A percentile compares a stretch with the other conserved stretches of the same genome.
phyloP scores from a whole-genome alignment of 2,113 vertebrate genomes.

The Dendrocopos noguchii region DNA sequence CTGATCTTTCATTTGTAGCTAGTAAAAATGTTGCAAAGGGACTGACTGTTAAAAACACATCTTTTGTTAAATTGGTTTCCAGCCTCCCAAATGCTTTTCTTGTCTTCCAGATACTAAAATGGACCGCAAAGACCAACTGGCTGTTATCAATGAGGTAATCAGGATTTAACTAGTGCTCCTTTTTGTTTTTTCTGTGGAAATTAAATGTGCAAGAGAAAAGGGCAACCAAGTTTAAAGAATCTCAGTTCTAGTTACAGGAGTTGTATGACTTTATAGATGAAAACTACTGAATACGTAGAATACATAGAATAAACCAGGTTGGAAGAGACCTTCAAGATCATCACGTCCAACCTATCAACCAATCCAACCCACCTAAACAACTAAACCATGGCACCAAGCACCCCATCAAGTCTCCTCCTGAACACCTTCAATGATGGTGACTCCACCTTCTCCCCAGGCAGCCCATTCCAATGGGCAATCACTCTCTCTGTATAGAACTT shows the following conservation, averaged over 20 bases:
- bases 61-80: background rate
- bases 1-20: background rate
- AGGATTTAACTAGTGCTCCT: background rate
- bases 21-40: background rate
- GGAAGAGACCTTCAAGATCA: too few relatives aligned
- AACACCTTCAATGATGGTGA: too few relatives aligned
- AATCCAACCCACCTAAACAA: too few relatives aligned
- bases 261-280: background rate
- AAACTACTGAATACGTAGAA: too few relatives aligned
- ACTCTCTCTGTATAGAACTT: too few relatives aligned
- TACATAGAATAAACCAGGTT: too few relatives aligned
- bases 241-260: background rate
- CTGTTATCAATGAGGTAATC: slow-evolving; percentile 94
- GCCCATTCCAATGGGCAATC: too few relatives aligned
- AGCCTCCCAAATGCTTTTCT: background rate
- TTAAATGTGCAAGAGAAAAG: background rate
- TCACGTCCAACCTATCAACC: too few relatives aligned
- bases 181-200: background rate
- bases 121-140: slow-evolving; percentile 97
- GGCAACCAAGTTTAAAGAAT: background rate
- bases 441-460: too few relatives aligned
- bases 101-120: slow-evolving; percentile 93
- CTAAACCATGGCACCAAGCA: too few relatives aligned
- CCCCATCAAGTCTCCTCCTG: too few relatives aligned
- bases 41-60: background rate